Evolutionary conservation across 2,113 vertebrate species (phyloP), one percentile per base, ranked within the genome.

Genomic region (Ptychochromis oligacanthus): DNA sequence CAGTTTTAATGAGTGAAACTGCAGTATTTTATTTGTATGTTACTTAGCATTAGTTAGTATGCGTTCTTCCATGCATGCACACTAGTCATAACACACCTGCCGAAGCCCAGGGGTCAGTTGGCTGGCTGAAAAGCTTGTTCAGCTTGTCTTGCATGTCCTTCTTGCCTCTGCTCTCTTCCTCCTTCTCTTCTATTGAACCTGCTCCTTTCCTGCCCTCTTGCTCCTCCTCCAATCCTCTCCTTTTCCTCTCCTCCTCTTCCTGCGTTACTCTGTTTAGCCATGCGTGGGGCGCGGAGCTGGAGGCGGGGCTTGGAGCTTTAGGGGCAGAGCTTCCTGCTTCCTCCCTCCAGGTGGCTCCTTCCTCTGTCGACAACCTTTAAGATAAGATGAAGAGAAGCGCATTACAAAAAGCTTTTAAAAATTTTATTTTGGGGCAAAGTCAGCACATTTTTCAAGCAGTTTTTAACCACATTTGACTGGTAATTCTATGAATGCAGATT

Each of bases 91-190:
- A 34, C 79, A 11, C 26, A 94, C 97, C 97, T 96, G 96, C 22
- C 7, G 95, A 95, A 11, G 95, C 94, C 97, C 98, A 99, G 24
- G 97, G 89, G 2, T 99, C 97, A 2, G 96, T 85, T 2, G 96
- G 96, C 20, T 96, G 97, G 54, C 96, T 95, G 90, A 98, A 98
- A 87, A 98, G 95, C 83, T 97, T 97, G 86, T 90, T 96, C 55
- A 97, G 92, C 91, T 97, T 97, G 38, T 99, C 97, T 59, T 97
- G 97, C 65, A 95, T 84, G 28, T 99, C 97, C 18, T 93, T 96
- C 96, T 97, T 93, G 24, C 86, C 62, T 76, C 80, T 52, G 15
- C 82, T 79, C 36, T 93, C 90, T 0, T 91, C 92, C 38, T 93
- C 92, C 11, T 82, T 82, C 67, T 92, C 91, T 85, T 97, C 85